A percentile compares a stretch with the other conserved stretches of the same genome.
Conservation (phyloP, 2,888 invertebrate genomes). For the Rotaria sp. region DNA sequence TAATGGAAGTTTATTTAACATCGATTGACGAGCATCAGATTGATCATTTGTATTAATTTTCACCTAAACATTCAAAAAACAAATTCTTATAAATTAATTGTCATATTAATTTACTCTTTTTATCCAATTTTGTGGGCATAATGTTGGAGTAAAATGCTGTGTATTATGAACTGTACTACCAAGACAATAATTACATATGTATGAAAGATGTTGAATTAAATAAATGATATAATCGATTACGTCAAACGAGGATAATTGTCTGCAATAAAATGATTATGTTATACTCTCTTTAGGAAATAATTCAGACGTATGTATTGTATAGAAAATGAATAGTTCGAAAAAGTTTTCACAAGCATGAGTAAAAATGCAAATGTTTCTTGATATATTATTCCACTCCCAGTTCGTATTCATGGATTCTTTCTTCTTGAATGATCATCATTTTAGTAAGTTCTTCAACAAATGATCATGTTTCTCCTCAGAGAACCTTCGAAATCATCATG, state of each 20-base stretch:
- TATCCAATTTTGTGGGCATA: background rate
- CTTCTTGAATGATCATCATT: no score
- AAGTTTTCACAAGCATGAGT: no score
- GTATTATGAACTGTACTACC: background rate
- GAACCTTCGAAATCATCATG: no score
- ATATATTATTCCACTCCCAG: no score
- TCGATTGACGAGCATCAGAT: background rate
- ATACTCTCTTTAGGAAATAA: no score
- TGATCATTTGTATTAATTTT: background rate
- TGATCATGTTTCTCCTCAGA: no score
- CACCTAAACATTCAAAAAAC: background rate
- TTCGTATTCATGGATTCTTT: no score
- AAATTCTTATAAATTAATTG: background rate
- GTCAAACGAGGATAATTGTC: background rate
- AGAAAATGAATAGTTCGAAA: no score
- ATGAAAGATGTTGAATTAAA: constrained; percentile 16
- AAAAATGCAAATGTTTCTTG: no score
- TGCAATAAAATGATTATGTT: background rate
- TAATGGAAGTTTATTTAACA: background rate
- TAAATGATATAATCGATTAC: background rate
- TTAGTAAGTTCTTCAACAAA: no score
- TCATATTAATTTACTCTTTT: background rate
- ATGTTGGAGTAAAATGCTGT: background rate
- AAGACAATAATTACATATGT: constrained; percentile 20
- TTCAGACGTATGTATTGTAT: no score